phyloP scores from a whole-genome alignment of 2,113 vertebrate genomes.

The Centropristis striata region DNA sequence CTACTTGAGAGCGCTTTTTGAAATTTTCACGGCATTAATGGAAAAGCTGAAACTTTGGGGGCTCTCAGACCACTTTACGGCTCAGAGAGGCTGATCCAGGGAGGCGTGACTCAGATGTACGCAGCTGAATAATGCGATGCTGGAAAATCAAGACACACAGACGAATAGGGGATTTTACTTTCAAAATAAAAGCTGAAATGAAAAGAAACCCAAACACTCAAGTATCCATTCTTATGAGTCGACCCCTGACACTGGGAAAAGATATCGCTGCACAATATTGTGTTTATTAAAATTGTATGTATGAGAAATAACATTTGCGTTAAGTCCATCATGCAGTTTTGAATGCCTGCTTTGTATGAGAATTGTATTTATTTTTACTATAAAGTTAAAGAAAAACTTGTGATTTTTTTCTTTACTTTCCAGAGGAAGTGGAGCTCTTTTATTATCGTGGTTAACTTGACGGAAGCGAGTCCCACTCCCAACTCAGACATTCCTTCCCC shows the following conservation, averaged over 20 bases:
- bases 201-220: neutral
- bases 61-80: conserved; percentile 35
- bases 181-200: conserved; percentile 58
- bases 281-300: no score
- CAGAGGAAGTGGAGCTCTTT: neutral
- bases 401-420: conserved; percentile 1
- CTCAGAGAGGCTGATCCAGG: conserved; percentile 1
- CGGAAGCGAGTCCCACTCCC: neutral
- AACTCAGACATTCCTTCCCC: conserved; percentile 53
- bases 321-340: no score
- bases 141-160: neutral
- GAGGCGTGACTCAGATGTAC: neutral
- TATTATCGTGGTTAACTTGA: conserved; percentile 5
- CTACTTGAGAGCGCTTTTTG: neutral
- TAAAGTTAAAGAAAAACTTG: no score
- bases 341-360: no score
- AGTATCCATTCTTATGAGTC: neutral
- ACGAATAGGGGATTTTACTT: accelerated
- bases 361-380: no score
- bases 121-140: conserved; percentile 35
- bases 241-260: no score
- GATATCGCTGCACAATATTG: no score
- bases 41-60: conserved; percentile 25
- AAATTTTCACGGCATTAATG: conserved; percentile 35
- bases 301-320: no score